Base-by-base conservation (phyloP, 1,140 invertebrate genomes). In the Aphis craccivora region DNA sequence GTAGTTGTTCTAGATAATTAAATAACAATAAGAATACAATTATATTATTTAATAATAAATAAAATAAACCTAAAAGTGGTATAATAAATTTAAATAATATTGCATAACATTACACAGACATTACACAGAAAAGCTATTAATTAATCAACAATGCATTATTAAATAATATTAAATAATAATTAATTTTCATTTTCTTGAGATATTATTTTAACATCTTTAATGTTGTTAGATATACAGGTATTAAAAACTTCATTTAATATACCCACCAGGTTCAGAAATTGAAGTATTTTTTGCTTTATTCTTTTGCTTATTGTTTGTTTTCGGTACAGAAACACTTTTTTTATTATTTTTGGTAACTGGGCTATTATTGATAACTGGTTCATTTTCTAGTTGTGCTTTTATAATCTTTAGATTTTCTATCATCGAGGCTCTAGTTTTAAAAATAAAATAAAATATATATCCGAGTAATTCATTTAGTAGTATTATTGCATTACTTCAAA, bases 401-500 rank as follows among this genome's bases (percentile, higher is more conserved):
- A 95, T 95, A 94, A 93, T 94, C 87, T 93, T 94, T 90, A 94
- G 94, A 53, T 94, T 91, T 51, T 53, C 60, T 51, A 60, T 91
- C 43, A 93, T 93, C 53, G 91, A 53, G 18, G 76, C 81, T 55
- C 91, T 93, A 86, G 48, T 37, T 48, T 51, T 37, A 67, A 92
- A 92, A 48, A 92, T 48, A 92, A 92, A 51, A 89, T 48, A 22
- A 60, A n/a, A 8, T 60, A 40, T 11, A 1, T 35, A 76, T 76
- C 5, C 18, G 60, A 43, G 20, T 89, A 37, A 88, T 35, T 30
- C 11, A 67, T 55, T 89, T 37, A 43, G 87, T 89, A 40, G 7
- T 67, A 30, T 40, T 43, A 25, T 90, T 6, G 3, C 11, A 76
- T 95, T 95, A 96, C 95, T 95, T 95, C 40, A 97, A 95, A 55